A percentile compares a stretch with the other conserved stretches of the same genome.
Conservation (phyloP, 2,888 invertebrate genomes). For the Nyleta sp. region DNA sequence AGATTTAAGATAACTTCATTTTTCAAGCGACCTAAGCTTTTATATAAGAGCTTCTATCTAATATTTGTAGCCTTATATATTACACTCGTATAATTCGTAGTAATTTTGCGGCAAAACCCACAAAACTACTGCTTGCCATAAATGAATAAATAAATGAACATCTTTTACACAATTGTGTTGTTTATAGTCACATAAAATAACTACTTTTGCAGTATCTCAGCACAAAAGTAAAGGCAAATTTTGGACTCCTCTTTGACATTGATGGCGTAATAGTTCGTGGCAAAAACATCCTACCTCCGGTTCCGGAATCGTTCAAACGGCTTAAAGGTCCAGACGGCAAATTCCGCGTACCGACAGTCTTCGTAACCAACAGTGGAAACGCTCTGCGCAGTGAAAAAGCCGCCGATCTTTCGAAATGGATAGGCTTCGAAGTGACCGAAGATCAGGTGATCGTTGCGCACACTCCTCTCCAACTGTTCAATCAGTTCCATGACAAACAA, state of each 20-base stretch:
- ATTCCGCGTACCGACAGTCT: conserved; percentile 85
- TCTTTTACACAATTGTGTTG: no score
- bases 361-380: conserved; percentile 88
- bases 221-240: conserved; percentile 79
- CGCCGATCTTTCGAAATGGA: conserved; percentile 84
- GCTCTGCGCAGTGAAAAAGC: conserved; percentile 85
- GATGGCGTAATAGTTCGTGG: conserved; percentile 87
- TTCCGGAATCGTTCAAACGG: conserved; percentile 84
- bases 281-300: conserved; percentile 84
- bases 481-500: conserved; percentile 85
- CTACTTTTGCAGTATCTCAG: conserved; percentile 61
- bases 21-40: no score
- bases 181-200: not conserved
- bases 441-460: conserved; percentile 87
- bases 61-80: no score
- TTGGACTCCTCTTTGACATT: conserved; percentile 87
- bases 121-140: no score
- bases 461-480: conserved; percentile 85
- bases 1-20: no score
- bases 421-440: conserved; percentile 84
- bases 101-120: no score
- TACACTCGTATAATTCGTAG: no score
- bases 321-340: conserved; percentile 84
- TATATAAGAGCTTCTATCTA: no score
- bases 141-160: no score